Evolutionary conservation across 2,888 invertebrate species (phyloP).

Genomic region (Drosophila longiperda): DNA sequence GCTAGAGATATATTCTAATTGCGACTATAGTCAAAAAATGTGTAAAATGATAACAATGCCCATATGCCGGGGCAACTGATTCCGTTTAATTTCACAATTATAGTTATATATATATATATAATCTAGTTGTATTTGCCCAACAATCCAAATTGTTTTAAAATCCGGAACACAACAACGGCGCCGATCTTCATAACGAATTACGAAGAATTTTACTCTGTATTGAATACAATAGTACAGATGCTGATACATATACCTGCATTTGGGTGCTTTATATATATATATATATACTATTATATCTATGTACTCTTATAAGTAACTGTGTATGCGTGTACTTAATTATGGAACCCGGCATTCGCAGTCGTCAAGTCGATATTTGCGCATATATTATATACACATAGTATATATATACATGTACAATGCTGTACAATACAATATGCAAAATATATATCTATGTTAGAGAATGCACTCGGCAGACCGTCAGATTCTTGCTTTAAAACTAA

Average conservation of each 20-base stretch:
- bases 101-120: neutral
- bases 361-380: conserved; percentile 21
- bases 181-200: neutral
- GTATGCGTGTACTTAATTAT: conserved; percentile 27
- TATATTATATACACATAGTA: conserved; percentile 39
- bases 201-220: conserved; percentile 6
- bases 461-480: conserved; percentile 15
- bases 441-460: neutral
- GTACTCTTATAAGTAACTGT: conserved; percentile 22
- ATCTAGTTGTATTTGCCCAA: neutral
- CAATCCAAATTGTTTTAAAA: neutral
- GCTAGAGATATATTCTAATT: conserved; percentile 34
- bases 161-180: neutral
- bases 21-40: neutral
- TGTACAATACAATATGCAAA: conserved; percentile 24
- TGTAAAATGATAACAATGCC: neutral
- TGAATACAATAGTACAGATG: neutral
- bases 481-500: conserved; percentile 38
- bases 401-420: conserved; percentile 6
- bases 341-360: conserved; percentile 25
- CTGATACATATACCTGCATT: neutral
- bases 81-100: conserved; percentile 40
- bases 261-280: neutral
- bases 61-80: conserved; percentile 3
- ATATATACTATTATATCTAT: conserved; percentile 4